phyloP scores from a whole-genome alignment of 2,888 invertebrate species.

The Scotopteryx bipunctaria region DNA sequence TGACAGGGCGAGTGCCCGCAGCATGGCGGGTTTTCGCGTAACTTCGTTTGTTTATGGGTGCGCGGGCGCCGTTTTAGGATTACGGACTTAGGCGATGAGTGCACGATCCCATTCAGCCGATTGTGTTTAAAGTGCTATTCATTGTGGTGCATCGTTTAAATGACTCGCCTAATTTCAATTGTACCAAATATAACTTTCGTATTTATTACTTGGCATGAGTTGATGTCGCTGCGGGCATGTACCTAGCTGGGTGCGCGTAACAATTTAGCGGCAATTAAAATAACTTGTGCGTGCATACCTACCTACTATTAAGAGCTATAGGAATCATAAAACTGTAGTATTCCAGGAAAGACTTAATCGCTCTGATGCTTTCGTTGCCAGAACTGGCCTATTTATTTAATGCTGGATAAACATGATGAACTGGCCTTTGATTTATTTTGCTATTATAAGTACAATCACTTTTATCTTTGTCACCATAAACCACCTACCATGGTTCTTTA shows the following conservation, averaged over 20 bases:
- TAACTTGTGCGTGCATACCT: conserved; percentile 54
- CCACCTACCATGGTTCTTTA: conserved; percentile 2
- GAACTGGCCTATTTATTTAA: conserved; percentile 24
- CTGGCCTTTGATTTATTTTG: conserved; percentile 23
- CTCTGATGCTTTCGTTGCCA: conserved; percentile 29
- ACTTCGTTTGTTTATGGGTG: conserved; percentile 74
- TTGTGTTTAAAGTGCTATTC: conserved; percentile 71
- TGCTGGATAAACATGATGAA: conserved; percentile 20
- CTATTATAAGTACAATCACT: conserved; percentile 12
- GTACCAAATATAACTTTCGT: conserved; percentile 78
- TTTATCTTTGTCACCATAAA: conserved; percentile 19
- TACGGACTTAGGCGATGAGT: conserved; percentile 77
- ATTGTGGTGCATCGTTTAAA: conserved; percentile 67
- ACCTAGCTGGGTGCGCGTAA: conserved; percentile 49
- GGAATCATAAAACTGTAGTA: conserved; percentile 41
- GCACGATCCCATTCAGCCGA: conserved; percentile 73
- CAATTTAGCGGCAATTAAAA: conserved; percentile 77
- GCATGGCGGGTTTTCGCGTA: conserved; percentile 77
- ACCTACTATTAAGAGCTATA: conserved; percentile 49
- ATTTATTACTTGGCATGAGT: conserved; percentile 80
- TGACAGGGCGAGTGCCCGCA: conserved; percentile 80
- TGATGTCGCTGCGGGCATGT: conserved; percentile 43
- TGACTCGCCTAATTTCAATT: conserved; percentile 81
- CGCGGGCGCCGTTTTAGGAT: conserved; percentile 76
- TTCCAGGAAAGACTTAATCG: conserved; percentile 32